Conservation (phyloP, 2,113 vertebrate genomes). For the Gymnarchus niloticus region DNA sequence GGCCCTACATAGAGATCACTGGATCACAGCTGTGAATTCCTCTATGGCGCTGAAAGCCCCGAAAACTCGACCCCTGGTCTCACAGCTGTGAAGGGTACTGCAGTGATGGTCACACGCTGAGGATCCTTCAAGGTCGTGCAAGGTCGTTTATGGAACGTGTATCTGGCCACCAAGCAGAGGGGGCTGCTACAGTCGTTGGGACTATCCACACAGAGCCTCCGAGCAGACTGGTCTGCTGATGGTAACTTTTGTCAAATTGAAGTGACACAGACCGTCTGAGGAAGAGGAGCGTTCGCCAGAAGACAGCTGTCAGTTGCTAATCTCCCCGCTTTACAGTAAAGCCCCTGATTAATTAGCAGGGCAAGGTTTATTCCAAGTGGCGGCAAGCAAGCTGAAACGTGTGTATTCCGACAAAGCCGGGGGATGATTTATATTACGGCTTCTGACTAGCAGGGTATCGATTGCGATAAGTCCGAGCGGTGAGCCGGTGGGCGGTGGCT, state of each 20-base stretch:
- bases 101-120: not conserved
- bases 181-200: not conserved
- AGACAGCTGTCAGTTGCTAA: slow-evolving; percentile 65
- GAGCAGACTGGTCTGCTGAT: slow-evolving; percentile 56
- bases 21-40: not conserved
- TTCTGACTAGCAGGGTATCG: not conserved
- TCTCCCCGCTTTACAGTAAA: slow-evolving; percentile 53
- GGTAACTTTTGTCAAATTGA: slow-evolving; percentile 62
- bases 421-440: slow-evolving; percentile 10
- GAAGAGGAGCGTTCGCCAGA: slow-evolving; percentile 44
- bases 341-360: slow-evolving; percentile 59
- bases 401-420: not conserved
- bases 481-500: not conserved
- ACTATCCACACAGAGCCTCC: not conserved
- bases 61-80: not conserved
- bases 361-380: not conserved
- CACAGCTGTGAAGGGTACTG: not conserved
- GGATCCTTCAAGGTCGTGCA: not conserved
- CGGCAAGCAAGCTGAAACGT: not conserved
- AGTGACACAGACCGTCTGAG: slow-evolving; percentile 64
- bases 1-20: not conserved
- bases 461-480: not conserved
- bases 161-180: not conserved
- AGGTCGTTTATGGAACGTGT: not conserved
- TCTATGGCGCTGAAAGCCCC: not conserved